A percentile compares a stretch with the other conserved stretches of the same genome.
Evolutionary conservation across 2,888 invertebrate species (phyloP).

Genomic region (Cantharis lateralis): DNA sequence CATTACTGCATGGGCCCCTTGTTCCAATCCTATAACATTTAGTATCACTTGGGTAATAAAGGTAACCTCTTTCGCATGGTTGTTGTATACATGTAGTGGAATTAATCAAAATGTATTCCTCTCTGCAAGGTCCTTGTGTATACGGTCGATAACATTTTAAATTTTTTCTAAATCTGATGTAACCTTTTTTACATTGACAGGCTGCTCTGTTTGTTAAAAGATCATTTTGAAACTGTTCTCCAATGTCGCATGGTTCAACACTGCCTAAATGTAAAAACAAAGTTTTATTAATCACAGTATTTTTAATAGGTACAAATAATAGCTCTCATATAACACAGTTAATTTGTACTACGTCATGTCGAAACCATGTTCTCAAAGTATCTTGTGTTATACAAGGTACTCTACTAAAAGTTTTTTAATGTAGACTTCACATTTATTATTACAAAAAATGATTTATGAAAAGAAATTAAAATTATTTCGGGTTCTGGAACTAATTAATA

Average conservation of each 20-base stretch:
- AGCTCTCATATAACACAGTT: neutral
- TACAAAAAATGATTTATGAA: too few relatives aligned
- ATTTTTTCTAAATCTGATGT: conserved; percentile 64
- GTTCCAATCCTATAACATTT: conserved; percentile 80
- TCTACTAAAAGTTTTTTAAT: too few relatives aligned
- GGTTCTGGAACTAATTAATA: too few relatives aligned
- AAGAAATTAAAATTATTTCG: too few relatives aligned
- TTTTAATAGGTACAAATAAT: neutral
- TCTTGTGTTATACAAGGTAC: too few relatives aligned
- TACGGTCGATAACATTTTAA: conserved; percentile 77
- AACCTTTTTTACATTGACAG: conserved; percentile 73
- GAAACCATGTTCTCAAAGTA: too few relatives aligned
- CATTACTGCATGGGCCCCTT: conserved; percentile 73
- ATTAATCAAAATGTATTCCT: conserved; percentile 71
- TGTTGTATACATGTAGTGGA: conserved; percentile 70
- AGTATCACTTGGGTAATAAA: conserved; percentile 75
- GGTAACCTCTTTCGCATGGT: conserved; percentile 74
- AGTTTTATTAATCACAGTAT: neutral
- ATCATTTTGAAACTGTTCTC: conserved; percentile 70
- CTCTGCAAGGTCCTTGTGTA: conserved; percentile 77
- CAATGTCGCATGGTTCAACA: conserved; percentile 74
- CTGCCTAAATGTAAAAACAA: conserved; percentile 61
- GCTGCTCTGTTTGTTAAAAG: conserved; percentile 57
- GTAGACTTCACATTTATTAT: too few relatives aligned
- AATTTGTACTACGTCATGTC: neutral